Conservation (phyloP, 2,113 vertebrate species). For the Calidris pygmaea region DNA sequence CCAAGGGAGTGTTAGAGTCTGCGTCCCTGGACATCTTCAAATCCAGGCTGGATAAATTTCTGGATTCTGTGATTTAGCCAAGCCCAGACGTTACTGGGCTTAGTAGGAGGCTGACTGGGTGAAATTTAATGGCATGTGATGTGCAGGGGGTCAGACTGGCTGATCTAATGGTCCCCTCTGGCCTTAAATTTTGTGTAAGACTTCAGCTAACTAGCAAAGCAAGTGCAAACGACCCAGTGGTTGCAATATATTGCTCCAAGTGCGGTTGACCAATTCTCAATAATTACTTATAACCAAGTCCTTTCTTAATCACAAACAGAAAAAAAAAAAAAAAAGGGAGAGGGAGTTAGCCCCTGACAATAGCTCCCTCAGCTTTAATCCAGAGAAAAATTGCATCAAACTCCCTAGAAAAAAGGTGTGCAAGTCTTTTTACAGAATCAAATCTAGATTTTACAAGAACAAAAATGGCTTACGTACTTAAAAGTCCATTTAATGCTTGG, state of each 20-base stretch:
- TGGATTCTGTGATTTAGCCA: neutral
- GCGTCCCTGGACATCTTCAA: neutral
- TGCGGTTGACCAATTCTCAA: neutral
- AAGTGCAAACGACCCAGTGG: neutral
- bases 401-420: conserved; percentile 3
- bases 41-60: neutral
- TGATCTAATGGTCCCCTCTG: neutral
- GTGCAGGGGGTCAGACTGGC: neutral
- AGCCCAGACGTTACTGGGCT: neutral
- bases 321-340: neutral
- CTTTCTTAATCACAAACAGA: neutral
- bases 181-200: conserved; percentile 20
- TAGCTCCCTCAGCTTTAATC: neutral
- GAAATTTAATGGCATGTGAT: conserved; percentile 28
- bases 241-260: neutral
- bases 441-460: conserved; percentile 60
- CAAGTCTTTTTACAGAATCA: conserved; percentile 59
- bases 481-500: conserved; percentile 67
- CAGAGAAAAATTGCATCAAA: conserved; percentile 30
- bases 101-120: neutral
- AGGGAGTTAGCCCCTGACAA: neutral
- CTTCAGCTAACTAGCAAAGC: neutral
- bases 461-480: conserved; percentile 55
- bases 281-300: neutral
- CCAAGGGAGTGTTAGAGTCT: neutral